A percentile compares a stretch with the other conserved stretches of the same genome.
These are phyloP conservation scores for Hydrocynus forskahlii DNA, from an alignment of 2,797 vertebrate genomes.

Conservation along the genomic window DNA sequence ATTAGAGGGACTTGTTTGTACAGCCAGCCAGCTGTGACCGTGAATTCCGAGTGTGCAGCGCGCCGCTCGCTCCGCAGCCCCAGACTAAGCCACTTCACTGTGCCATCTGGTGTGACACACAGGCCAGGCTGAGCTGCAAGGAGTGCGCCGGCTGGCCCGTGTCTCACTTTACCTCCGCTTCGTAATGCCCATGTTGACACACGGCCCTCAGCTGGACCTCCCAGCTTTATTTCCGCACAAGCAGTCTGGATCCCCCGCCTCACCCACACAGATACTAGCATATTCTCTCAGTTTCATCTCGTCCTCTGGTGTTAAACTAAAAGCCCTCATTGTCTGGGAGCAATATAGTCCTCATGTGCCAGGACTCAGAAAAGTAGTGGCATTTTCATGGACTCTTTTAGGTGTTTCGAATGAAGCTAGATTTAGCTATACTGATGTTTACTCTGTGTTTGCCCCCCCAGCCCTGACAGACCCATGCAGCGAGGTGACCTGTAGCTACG, in stretches of 20 bases:
- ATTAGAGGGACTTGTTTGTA: conserved; percentile 69
- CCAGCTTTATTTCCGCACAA: conserved; percentile 25
- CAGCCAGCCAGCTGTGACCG: conserved; percentile 66
- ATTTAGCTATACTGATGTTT: neutral
- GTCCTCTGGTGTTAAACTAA: neutral
- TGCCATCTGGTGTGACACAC: conserved; percentile 39
- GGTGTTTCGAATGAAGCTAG: neutral
- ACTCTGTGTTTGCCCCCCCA: conserved; percentile 60
- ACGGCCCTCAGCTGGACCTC: conserved; percentile 32
- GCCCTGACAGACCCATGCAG: conserved; percentile 91
- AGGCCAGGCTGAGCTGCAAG: conserved; percentile 23
- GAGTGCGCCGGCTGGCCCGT: neutral
- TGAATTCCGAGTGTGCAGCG: conserved; percentile 59
- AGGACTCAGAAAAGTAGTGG: neutral
- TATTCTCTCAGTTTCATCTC: conserved; percentile 22
- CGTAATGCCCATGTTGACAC: conserved; percentile 40
- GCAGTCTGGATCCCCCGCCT: conserved; percentile 53
- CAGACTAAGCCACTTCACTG: conserved; percentile 39
- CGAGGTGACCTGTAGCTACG: conserved; percentile 90
- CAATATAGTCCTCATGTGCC: neutral
- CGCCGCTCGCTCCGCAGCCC: conserved; percentile 65
- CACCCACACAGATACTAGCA: conserved; percentile 10
- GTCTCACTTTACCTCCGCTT: conserved; percentile 36
- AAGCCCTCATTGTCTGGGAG: neutral
- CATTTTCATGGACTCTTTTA: neutral